Percentiles rank a stretch among this genome's conserved stretches.
Conservation (phyloP, 2,888 invertebrate species). For the Campoplex nolae region DNA sequence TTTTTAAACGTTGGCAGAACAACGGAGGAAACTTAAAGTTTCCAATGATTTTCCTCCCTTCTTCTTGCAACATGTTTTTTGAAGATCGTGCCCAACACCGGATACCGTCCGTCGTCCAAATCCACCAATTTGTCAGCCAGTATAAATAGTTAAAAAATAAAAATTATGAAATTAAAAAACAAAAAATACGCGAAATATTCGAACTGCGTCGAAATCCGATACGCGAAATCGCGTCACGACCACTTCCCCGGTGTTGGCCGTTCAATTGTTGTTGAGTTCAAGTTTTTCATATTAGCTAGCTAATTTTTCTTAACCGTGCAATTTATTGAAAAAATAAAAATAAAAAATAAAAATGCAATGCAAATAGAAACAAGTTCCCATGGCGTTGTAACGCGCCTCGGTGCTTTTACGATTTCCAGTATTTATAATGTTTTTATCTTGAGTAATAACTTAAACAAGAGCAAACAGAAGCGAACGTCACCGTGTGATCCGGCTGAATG, state of each 20-base stretch:
- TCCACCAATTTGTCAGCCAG: conserved; percentile 40
- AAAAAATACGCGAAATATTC: background rate
- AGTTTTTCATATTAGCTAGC: conserved; percentile 71
- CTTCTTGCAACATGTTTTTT: conserved; percentile 69
- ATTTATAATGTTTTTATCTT: conserved; percentile 67
- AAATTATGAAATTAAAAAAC: conserved; percentile 9
- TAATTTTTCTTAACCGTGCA: conserved; percentile 68
- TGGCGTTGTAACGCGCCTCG: conserved; percentile 31
- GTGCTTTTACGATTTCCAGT: conserved; percentile 67
- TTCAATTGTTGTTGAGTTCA: conserved; percentile 73
- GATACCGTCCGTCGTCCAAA: conserved; percentile 65
- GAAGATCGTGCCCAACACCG: conserved; percentile 67
- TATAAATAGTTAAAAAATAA: conserved; percentile 2
- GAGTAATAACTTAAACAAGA: conserved; percentile 62
- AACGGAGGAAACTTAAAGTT: conserved; percentile 55
- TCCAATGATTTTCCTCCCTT: conserved; percentile 29
- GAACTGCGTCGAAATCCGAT: conserved; percentile 19
- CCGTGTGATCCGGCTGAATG: conserved; percentile 32
- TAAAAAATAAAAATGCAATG: background rate
- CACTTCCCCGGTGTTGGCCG: conserved; percentile 70
- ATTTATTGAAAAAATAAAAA: conserved; percentile 31
- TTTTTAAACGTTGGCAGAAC: conserved; percentile 49
- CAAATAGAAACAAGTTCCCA: conserved; percentile 14
- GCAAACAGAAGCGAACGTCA: conserved; percentile 15
- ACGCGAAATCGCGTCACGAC: conserved; percentile 60